Conservation (phyloP, 2,888 invertebrate genomes). For the Selenia dentaria region DNA sequence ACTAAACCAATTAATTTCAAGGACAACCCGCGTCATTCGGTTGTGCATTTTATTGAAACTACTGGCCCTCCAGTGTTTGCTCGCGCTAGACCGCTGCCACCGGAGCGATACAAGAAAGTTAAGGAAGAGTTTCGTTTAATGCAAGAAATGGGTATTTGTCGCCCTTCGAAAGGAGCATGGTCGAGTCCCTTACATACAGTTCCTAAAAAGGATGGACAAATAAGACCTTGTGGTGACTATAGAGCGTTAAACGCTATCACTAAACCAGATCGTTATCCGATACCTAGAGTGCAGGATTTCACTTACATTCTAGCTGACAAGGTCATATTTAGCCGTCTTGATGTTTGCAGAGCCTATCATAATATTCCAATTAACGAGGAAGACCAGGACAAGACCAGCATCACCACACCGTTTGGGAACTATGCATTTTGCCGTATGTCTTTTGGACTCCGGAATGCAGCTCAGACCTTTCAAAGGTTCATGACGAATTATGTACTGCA, state of each 20-base stretch:
- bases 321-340: too few species aligned
- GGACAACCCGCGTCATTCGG: constrained; percentile 23
- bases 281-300: too few species aligned
- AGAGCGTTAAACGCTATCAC: not conserved
- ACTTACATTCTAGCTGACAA: too few species aligned
- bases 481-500: too few species aligned
- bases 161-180: constrained; percentile 59
- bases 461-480: too few species aligned
- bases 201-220: constrained; percentile 29
- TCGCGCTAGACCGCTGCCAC: constrained; percentile 45
- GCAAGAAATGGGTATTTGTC: constrained; percentile 47
- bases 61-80: constrained; percentile 47
- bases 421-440: too few species aligned
- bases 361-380: too few species aligned
- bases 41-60: constrained; percentile 45
- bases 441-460: too few species aligned
- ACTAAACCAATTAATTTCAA: constrained; percentile 31
- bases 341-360: too few species aligned
- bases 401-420: too few species aligned
- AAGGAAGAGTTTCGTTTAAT: constrained; percentile 46
- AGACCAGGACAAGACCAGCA: too few species aligned
- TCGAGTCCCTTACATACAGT: constrained; percentile 42
- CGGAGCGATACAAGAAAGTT: constrained; percentile 43
- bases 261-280: constrained; percentile 2
- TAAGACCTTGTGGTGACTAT: constrained; percentile 16